Evolutionary conservation across 2,797 vertebrate genomes (phyloP).

Genomic region (Tapera naevia): DNA sequence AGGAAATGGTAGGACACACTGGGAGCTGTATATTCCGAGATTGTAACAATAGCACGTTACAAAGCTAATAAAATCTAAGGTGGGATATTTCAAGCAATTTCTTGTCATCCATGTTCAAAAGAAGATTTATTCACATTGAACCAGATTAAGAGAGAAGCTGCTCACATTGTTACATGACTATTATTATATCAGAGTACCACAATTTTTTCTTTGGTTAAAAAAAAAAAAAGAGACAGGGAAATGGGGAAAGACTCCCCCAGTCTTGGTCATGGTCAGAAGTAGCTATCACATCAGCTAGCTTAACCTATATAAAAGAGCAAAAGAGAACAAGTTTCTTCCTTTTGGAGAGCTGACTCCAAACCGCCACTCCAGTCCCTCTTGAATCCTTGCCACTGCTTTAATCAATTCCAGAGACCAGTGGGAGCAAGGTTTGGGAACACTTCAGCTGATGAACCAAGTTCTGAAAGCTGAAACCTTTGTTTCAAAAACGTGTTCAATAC

Average conservation of each 20-base stretch:
- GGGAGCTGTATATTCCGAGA: not conserved
- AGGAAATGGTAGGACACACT: not conserved
- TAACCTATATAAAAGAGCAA: not conserved
- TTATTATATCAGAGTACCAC: not conserved
- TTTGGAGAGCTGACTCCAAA: not conserved
- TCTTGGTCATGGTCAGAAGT: not conserved
- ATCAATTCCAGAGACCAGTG: not conserved
- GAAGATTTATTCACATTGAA: not conserved
- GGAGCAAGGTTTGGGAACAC: not conserved
- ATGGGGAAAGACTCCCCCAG: not conserved
- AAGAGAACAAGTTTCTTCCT: not conserved
- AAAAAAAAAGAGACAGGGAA: not conserved
- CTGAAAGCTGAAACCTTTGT: not conserved
- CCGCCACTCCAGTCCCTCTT: not conserved
- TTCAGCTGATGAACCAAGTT: constrained; percentile 7
- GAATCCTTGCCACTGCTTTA: not conserved
- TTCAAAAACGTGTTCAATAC: not conserved
- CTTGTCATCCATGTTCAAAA: not conserved
- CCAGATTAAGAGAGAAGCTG: not conserved
- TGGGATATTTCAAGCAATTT: not conserved
- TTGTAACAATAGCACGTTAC: not conserved
- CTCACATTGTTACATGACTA: not conserved
- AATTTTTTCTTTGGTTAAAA: not conserved
- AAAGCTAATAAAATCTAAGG: not conserved
- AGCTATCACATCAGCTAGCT: not conserved